Conservation (phyloP, 1,140 invertebrate genomes). For the Caenorhabditis briggsae region DNA sequence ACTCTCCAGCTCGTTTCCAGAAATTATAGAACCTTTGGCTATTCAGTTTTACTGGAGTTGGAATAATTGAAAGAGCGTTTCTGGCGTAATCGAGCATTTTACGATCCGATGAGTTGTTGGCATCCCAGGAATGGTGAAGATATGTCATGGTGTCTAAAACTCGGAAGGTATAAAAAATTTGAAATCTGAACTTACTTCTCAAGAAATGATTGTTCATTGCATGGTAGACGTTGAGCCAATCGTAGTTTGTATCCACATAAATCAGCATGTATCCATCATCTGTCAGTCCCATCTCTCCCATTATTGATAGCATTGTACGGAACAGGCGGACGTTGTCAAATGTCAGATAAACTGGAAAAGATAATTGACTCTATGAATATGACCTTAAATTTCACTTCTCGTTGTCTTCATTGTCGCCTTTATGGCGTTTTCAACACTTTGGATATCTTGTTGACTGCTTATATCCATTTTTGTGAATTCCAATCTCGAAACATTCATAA, state of each 20-base stretch:
- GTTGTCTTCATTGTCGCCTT: slow-evolving; percentile 90
- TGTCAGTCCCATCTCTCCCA: slow-evolving; percentile 88
- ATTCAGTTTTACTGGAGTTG: slow-evolving; percentile 71
- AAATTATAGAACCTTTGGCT: slow-evolving; percentile 66
- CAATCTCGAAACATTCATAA: slow-evolving; percentile 61
- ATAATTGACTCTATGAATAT: not conserved
- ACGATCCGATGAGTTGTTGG: slow-evolving; percentile 67
- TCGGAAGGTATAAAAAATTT: no score
- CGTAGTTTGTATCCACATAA: slow-evolving; percentile 92
- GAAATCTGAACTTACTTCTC: slow-evolving; percentile 80
- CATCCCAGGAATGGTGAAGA: slow-evolving; percentile 70
- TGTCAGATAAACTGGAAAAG: slow-evolving; percentile 88
- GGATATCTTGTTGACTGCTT: slow-evolving; percentile 33
- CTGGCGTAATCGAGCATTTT: slow-evolving; percentile 72
- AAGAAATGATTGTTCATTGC: slow-evolving; percentile 83
- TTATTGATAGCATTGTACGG: slow-evolving; percentile 89
- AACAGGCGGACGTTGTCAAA: slow-evolving; percentile 86
- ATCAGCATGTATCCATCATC: slow-evolving; percentile 95
- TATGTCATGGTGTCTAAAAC: slow-evolving; percentile 69
- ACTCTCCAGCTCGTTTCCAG: slow-evolving; percentile 71
- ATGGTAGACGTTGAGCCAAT: slow-evolving; percentile 90
- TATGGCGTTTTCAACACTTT: slow-evolving; percentile 83
- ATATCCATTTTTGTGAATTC: slow-evolving; percentile 59
- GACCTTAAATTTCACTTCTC: slow-evolving; percentile 82
- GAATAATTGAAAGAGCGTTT: slow-evolving; percentile 74